Percentiles rank a stretch among this genome's conserved stretches.
These are phyloP conservation scores for Sebastiscus albofasciatus DNA, from an alignment of 2,797 vertebrate species.

Conservation along the genomic window DNA sequence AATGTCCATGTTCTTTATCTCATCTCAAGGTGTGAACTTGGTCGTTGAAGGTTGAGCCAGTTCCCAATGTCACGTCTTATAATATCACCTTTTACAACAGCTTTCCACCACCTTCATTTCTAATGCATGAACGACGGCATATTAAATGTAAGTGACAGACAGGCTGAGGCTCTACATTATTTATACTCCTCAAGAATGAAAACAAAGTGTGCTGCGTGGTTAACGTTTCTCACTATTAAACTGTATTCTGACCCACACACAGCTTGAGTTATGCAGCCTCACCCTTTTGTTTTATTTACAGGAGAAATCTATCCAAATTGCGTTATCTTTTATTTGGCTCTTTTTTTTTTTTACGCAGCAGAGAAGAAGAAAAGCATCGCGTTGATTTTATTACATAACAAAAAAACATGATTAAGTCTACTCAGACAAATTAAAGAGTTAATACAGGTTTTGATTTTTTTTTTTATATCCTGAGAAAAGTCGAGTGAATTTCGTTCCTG, in stretches of 20 bases:
- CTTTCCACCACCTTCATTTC: slow-evolving; percentile 56
- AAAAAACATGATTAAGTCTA: neutral
- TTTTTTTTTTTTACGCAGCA: neutral
- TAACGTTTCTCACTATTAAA: slow-evolving; percentile 45
- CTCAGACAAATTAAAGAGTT: neutral
- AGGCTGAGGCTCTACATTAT: slow-evolving; percentile 73
- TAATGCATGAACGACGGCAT: slow-evolving; percentile 73
- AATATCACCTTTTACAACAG: slow-evolving; percentile 57
- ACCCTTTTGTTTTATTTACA: slow-evolving; percentile 45
- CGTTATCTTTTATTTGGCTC: slow-evolving; percentile 19
- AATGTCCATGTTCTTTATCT: slow-evolving; percentile 23
- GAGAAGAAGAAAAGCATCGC: neutral
- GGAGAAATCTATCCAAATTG: slow-evolving; percentile 10
- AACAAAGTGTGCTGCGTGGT: slow-evolving; percentile 63
- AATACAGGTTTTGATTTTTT: neutral
- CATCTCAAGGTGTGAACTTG: slow-evolving; percentile 47
- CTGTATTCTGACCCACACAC: slow-evolving; percentile 38
- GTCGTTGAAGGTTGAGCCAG: slow-evolving; percentile 40
- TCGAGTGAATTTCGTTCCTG: slow-evolving; percentile 10
- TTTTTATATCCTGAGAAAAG: neutral
- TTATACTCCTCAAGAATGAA: slow-evolving; percentile 69
- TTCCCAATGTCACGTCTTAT: slow-evolving; percentile 53
- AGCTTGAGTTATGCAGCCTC: slow-evolving; percentile 13
- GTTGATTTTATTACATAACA: neutral
- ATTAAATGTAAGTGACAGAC: slow-evolving; percentile 72